Evolutionary conservation across 2,888 invertebrate species (phyloP).

Genomic region (Schizotus pectinicornis): DNA sequence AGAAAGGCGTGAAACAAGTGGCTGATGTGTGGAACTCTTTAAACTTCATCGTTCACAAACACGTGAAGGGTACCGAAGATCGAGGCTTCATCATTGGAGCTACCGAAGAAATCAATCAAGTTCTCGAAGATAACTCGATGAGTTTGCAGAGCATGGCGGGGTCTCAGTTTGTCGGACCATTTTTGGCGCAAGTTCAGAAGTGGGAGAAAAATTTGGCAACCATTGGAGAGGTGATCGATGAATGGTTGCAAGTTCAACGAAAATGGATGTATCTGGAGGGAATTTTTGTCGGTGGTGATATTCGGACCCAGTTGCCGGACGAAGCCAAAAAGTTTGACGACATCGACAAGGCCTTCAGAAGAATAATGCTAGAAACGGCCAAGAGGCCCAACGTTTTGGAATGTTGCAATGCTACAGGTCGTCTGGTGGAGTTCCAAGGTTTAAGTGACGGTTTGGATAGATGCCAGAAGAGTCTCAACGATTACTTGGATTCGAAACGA

Average conservation of each 20-base stretch:
- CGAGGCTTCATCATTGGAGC: slow-evolving; percentile 79
- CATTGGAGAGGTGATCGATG: slow-evolving; percentile 85
- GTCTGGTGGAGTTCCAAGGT: slow-evolving; percentile 76
- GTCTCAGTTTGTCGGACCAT: slow-evolving; percentile 90
- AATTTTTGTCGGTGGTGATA: slow-evolving; percentile 90
- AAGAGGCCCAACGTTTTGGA: slow-evolving; percentile 81
- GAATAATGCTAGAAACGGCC: slow-evolving; percentile 84
- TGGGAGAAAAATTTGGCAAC: slow-evolving; percentile 84
- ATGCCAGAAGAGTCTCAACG: slow-evolving; percentile 90
- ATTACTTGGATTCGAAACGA: slow-evolving; percentile 87
- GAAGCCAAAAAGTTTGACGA: slow-evolving; percentile 91
- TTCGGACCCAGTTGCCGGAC: slow-evolving; percentile 83
- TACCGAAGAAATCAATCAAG: slow-evolving; percentile 81
- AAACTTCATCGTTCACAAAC: slow-evolving; percentile 69
- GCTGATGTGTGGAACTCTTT: slow-evolving; percentile 75
- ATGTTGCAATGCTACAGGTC: slow-evolving; percentile 76
- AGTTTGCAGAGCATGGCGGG: slow-evolving; percentile 90
- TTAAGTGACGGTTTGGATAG: slow-evolving; percentile 79
- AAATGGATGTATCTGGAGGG: slow-evolving; percentile 94
- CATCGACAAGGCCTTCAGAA: slow-evolving; percentile 80
- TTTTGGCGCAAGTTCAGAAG: slow-evolving; percentile 79
- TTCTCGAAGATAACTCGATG: slow-evolving; percentile 89
- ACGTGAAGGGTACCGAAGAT: slow-evolving; percentile 76
- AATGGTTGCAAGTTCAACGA: slow-evolving; percentile 84
- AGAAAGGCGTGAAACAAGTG: slow-evolving; percentile 84